Conservation (phyloP, 2,113 vertebrate genomes). For the Catagonus wagneri region DNA sequence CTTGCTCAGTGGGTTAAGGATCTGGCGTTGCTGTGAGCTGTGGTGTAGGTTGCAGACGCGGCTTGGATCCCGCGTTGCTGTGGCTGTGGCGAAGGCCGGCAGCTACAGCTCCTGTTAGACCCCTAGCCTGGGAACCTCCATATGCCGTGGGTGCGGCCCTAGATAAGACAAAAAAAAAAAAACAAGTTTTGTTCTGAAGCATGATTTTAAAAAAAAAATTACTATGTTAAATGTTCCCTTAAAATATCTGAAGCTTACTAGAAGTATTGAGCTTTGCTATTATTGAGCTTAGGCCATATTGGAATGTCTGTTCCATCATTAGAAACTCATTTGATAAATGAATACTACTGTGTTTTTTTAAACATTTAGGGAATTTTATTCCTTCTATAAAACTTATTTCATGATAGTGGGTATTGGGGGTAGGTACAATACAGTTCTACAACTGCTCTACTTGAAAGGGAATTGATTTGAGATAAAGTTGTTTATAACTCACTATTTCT, state of each 20-base stretch:
- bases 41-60: no score
- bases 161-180: no score
- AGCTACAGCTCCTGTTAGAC: no score
- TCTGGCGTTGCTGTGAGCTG: no score
- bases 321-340: not conserved
- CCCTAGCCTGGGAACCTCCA: no score
- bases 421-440: not conserved
- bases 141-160: no score
- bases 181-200: not conserved
- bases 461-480: not conserved
- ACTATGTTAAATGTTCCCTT: not conserved
- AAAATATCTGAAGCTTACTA: not conserved
- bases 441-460: not conserved
- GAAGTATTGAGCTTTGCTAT: not conserved
- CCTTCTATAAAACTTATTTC: not conserved
- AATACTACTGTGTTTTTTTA: not conserved
- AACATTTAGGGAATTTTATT: not conserved
- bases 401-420: not conserved
- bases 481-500: not conserved
- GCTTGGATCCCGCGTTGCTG: no score
- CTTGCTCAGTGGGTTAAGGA: no score
- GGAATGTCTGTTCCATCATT: not conserved
- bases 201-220: not conserved
- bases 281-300: not conserved
- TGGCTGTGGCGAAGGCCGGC: no score